Percentiles rank a stretch among this genome's conserved stretches.
These are phyloP conservation scores for Aleiodes testaceus DNA, from an alignment of 2,888 invertebrate genomes.

Conservation along the genomic window DNA sequence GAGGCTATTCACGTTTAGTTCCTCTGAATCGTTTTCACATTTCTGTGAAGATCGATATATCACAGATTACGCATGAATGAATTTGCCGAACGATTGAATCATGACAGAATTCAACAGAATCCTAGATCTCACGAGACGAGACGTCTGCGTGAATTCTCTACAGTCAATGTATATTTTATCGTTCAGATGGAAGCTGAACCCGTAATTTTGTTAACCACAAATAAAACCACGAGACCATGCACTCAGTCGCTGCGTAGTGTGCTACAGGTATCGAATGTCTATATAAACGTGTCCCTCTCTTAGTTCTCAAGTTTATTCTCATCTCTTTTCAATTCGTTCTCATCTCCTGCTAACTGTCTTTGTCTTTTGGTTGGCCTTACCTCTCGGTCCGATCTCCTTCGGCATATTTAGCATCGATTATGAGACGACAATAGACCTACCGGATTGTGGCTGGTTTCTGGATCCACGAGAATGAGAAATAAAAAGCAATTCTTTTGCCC, in stretches of 20 bases:
- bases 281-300: constrained; percentile 50
- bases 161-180: constrained; percentile 26
- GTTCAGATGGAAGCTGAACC: constrained; percentile 45
- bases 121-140: constrained; percentile 1
- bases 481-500: constrained; percentile 17
- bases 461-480: constrained; percentile 18
- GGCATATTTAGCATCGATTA: constrained; percentile 68
- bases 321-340: constrained; percentile 24
- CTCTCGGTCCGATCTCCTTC: constrained; percentile 49
- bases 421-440: constrained; percentile 67
- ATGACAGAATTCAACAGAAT: constrained; percentile 24
- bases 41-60: constrained; percentile 20
- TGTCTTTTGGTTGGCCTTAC: constrained; percentile 46
- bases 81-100: constrained; percentile 29
- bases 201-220: constrained; percentile 62
- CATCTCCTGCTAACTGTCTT: constrained; percentile 23
- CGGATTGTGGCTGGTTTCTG: constrained; percentile 54
- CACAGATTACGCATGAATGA: constrained; percentile 32
- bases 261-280: constrained; percentile 59
- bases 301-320: constrained; percentile 38
- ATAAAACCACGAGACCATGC: constrained; percentile 54
- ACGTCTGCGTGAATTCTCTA: constrained; percentile 4
- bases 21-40: background rate
- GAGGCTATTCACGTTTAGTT: background rate
- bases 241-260: constrained; percentile 41